Evolutionary conservation across 2,888 invertebrate genomes (phyloP).

Genomic region (Hypomecis punctinalis): DNA sequence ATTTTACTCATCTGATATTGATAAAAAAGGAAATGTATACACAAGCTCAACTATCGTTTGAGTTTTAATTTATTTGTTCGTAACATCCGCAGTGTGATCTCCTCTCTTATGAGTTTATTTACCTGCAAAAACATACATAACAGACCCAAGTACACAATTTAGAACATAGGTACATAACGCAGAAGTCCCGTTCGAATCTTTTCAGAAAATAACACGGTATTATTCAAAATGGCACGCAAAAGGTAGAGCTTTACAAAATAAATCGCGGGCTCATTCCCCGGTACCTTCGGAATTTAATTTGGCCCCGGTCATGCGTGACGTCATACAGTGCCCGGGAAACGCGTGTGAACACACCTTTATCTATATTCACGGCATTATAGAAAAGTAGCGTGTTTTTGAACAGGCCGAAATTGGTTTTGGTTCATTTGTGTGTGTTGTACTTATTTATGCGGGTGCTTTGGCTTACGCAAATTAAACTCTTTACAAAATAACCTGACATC

Average conservation of each 20-base stretch:
- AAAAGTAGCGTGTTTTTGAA: conserved; percentile 13
- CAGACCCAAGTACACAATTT: not conserved
- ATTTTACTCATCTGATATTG: no score
- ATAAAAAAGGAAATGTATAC: no score
- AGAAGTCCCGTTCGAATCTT: conserved; percentile 10
- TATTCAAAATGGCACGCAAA: conserved; percentile 49
- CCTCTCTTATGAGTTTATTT: no score
- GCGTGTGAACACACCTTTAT: conserved; percentile 26
- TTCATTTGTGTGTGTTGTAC: not conserved
- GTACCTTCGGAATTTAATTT: conserved; percentile 37
- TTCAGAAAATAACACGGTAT: conserved; percentile 44
- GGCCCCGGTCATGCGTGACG: conserved; percentile 39
- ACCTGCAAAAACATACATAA: not conserved
- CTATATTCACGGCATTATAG: conserved; percentile 4
- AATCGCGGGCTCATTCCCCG: conserved; percentile 31
- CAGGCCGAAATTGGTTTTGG: conserved; percentile 3
- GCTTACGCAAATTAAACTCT: no score
- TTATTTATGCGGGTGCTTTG: no score
- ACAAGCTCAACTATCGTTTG: no score
- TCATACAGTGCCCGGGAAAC: conserved; percentile 24
- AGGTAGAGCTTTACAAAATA: conserved; percentile 29
- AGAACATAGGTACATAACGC: not conserved
- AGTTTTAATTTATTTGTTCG: no score
- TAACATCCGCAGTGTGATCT: no score
- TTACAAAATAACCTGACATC: no score